Base-by-base conservation (phyloP, 2,113 vertebrate species). In the Thomomys bottae region DNA sequence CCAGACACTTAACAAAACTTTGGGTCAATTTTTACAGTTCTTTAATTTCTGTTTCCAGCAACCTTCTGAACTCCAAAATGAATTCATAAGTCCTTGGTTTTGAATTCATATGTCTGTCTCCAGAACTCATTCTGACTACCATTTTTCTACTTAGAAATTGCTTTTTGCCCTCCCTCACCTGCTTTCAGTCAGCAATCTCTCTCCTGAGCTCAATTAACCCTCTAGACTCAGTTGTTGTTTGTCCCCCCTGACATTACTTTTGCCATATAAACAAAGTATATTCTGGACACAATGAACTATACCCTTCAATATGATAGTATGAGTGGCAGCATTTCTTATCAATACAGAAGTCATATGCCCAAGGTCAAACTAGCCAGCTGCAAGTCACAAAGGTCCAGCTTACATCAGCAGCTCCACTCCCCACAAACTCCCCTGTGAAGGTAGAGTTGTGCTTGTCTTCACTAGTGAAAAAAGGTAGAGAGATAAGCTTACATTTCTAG, bases 311-410 rank as follows among this genome's bases (percentile, higher is more conserved):
- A 14, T 24, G 84, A 61, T 77, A 64, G 59, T 79, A n/a, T 89
- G 87, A 86, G 72, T 90, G 71, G 86, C 92, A 95, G 23, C 49
- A 80, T 34, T 82, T 75, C 76, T 87, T 40, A 90, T 67, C 36
- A 90, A 67, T 76, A 81, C 24, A 92, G 76, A 90, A 89, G 28
- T 23, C 64, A 42, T 20, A 21, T 64, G 80, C 32, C 45, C n/a
- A 72, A 67, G 83, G 90, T 76, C 82, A 72, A 89, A 89, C 21
- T 42, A 72, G 73, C 45, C 45, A 63, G 45, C 23, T 26, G 34
- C 73, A 78, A 91, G 49, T 76, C 79, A 90, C 5, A 24, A 38
- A 67, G 80, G n/a, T 40, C 10, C 61, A 75, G 71, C 36, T 68
- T 54, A n/a, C 45, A n/a, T n/a, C 40, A 32, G 36, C 83, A 88